Evolutionary conservation across 2,797 vertebrate genomes (phyloP).

Genomic region (Pangasius larnaudii): DNA sequence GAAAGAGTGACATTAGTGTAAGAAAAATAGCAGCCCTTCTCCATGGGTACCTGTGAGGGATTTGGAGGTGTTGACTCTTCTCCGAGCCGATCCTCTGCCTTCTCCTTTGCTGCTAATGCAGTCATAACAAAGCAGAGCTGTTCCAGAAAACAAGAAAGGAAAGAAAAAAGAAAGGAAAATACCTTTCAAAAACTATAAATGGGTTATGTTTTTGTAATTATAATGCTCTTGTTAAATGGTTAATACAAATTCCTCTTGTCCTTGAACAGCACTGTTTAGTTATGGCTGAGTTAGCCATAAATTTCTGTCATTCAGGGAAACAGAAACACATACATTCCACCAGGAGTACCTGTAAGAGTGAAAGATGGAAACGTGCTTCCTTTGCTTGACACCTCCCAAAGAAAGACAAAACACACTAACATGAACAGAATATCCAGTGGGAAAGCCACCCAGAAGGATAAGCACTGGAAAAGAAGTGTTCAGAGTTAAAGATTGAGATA

Average conservation of each 20-base stretch:
- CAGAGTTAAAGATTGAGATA: conserved; percentile 16
- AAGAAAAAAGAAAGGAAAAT: conserved; percentile 62
- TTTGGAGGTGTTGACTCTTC: conserved; percentile 89
- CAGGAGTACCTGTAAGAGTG: conserved; percentile 51
- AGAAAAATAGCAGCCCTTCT: conserved; percentile 56
- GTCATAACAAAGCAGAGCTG: conserved; percentile 86
- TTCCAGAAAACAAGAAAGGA: conserved; percentile 69
- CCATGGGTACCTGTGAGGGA: conserved; percentile 87
- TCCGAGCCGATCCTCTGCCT: conserved; percentile 83
- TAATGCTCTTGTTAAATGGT: background rate
- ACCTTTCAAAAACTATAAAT: conserved; percentile 57
- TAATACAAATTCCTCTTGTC: conserved; percentile 22
- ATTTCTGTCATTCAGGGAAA: conserved; percentile 12
- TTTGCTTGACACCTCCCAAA: conserved; percentile 46
- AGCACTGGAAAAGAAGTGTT: conserved; percentile 27
- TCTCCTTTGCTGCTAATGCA: conserved; percentile 82
- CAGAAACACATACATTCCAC: conserved; percentile 65
- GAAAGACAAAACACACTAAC: background rate
- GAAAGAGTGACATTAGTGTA: conserved; percentile 16
- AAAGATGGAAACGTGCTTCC: conserved; percentile 21
- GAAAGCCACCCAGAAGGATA: background rate
- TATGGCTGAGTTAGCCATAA: conserved; percentile 73
- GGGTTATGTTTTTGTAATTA: background rate
- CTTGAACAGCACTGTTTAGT: conserved; percentile 77
- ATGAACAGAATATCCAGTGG: conserved; percentile 6